phyloP scores from a whole-genome alignment of 1,140 invertebrate genomes.

The Bilobella aurantiaca region DNA sequence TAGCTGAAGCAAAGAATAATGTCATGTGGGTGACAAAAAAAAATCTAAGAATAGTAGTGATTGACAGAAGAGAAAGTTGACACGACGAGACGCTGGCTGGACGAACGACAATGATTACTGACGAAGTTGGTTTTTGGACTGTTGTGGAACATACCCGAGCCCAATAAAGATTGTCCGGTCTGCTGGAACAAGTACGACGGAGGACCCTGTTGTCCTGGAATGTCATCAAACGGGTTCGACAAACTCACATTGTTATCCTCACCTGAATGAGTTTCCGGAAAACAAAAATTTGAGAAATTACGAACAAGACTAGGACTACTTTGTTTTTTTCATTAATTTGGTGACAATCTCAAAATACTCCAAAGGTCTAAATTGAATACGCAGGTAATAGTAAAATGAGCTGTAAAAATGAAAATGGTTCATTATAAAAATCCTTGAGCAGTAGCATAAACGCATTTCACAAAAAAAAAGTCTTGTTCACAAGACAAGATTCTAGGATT shows the following conservation, averaged over 20 bases:
- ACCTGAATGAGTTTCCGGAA: constrained; percentile 27
- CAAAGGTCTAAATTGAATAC: too few species aligned
- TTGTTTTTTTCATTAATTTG: too few species aligned
- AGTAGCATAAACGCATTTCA: too few species aligned
- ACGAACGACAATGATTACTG: not conserved
- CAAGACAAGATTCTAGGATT: not conserved
- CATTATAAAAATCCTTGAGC: too few species aligned
- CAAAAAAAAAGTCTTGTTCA: not conserved
- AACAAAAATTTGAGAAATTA: constrained; percentile 13
- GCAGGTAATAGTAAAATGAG: too few species aligned
- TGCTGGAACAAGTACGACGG: not conserved
- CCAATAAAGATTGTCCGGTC: not conserved
- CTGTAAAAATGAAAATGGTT: too few species aligned
- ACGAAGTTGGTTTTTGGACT: too few species aligned
- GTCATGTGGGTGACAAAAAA: constrained; percentile 10
- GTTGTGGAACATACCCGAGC: not conserved
- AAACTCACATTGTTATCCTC: constrained; percentile 60
- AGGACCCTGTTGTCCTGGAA: constrained; percentile 28
- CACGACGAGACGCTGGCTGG: not conserved
- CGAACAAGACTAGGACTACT: too few species aligned
- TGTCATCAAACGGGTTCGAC: constrained; percentile 71
- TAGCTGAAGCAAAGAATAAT: not conserved
- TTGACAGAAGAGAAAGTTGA: not conserved
- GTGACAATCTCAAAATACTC: too few species aligned
- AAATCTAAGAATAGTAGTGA: not conserved